Base-by-base conservation (phyloP, 2,797 vertebrate species). In the Podarcis siculus region DNA sequence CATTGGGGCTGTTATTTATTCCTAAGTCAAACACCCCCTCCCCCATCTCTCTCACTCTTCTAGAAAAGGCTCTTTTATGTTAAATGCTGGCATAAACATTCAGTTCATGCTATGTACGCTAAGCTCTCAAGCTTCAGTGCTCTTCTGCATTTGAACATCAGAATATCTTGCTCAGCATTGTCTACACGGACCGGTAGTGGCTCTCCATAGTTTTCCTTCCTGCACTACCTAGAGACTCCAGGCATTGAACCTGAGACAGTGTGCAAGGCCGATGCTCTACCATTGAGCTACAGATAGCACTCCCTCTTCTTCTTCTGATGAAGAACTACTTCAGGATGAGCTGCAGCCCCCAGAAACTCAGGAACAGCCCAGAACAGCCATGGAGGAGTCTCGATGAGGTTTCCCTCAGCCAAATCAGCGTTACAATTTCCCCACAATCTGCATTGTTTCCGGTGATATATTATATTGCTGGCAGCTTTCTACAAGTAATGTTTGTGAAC, bases 41-140 rank as follows among this genome's bases (percentile, higher is more conserved):
- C 37, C 13, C 13, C 27, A 0, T 49, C 25, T 30, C 23, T 82
- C 25, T 49, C 30, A 71, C 19, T 35, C 19, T 3, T 85, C 83
- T 89, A 76, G 42, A 83, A 32, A 32, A 42, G 77, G 69, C 79
- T 64, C 73, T 90, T 90, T 12, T 0, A 85, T 13, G 32, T 76
- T 91, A 89, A 87, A 91, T 89, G 76, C 73, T 75, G 85, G 87
- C 35, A 71, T 55, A 86, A 89, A 39, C 85, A 27, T 89, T 64
- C 21, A 82, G 76, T 87, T 84, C 76, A 91, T 64, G 6, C 92
- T 91, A 87, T 87, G 79, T 79, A 73, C 82, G 91, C 85, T 77
- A 94, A 95, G 87, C 19, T 73, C 83, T 39, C 8, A 89, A 45
- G 85, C 82, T 58, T 87, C 92, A 76, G 79, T 90, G 81, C 82